These are phyloP conservation scores for Gonatopus flavifemur DNA, from an alignment of 1,140 invertebrate species.

Conservation along the genomic window DNA sequence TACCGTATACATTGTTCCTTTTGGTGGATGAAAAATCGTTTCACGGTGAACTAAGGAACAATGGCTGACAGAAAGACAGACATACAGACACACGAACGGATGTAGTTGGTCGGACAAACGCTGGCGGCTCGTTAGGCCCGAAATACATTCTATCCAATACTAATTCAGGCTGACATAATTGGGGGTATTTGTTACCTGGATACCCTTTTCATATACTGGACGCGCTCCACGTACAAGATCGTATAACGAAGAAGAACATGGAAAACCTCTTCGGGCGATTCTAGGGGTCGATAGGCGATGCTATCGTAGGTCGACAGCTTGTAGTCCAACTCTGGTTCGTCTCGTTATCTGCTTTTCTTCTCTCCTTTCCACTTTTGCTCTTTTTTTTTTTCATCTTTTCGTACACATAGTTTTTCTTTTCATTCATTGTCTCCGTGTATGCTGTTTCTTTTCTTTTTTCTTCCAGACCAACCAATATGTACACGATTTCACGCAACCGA, in stretches of 20 bases:
- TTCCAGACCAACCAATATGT: too few relatives aligned
- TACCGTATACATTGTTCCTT: constrained; percentile 23
- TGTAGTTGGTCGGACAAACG: constrained; percentile 16
- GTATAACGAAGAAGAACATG: constrained; percentile 58
- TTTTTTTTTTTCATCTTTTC: constrained; percentile 7
- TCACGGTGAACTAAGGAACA: constrained; percentile 10
- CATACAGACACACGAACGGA: constrained; percentile 3
- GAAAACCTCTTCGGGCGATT: constrained; percentile 57
- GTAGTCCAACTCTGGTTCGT: constrained; percentile 41
- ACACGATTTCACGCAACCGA: too few relatives aligned
- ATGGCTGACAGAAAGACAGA: constrained; percentile 1
- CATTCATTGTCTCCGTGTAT: background rate
- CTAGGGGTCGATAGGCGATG: constrained; percentile 52
- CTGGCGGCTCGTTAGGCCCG: constrained; percentile 43
- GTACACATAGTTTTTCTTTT: background rate
- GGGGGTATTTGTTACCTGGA: constrained; percentile 56
- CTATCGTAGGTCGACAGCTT: constrained; percentile 52
- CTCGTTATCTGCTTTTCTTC: constrained; percentile 23
- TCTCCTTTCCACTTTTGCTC: constrained; percentile 18
- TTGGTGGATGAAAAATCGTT: constrained; percentile 45
- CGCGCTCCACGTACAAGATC: constrained; percentile 48
- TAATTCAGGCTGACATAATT: constrained; percentile 58
- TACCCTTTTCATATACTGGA: constrained; percentile 46
- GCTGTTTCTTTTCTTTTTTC: background rate
- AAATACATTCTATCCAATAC: constrained; percentile 51